Conservation (phyloP, 2,113 vertebrate genomes). For the Sorex araneus region DNA sequence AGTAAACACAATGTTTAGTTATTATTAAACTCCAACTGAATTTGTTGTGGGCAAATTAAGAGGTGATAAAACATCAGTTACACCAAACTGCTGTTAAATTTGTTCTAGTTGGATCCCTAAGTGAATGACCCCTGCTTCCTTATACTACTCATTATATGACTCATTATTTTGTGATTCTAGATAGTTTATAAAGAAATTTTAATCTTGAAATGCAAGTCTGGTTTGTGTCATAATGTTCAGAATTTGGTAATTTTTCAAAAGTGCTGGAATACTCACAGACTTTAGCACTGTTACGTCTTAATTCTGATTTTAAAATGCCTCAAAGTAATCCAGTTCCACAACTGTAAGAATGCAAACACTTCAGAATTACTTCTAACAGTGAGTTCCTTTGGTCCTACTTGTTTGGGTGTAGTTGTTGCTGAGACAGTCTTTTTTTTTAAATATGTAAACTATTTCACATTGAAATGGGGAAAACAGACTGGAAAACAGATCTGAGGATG, state of each 20-base stretch:
- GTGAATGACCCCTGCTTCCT: neutral
- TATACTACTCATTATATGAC: neutral
- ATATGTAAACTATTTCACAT: neutral
- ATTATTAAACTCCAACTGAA: constrained; percentile 46
- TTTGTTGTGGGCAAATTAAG: constrained; percentile 55
- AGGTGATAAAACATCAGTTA: constrained; percentile 46
- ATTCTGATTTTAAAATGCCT: neutral
- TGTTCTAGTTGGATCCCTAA: constrained; percentile 14
- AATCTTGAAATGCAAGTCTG: constrained; percentile 41
- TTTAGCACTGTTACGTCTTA: neutral
- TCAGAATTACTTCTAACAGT: constrained; percentile 24
- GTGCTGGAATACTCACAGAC: neutral
- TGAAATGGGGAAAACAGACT: constrained; percentile 29
- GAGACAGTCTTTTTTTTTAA: constrained; percentile 21
- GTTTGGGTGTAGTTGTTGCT: constrained; percentile 13
- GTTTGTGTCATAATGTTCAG: constrained; percentile 44
- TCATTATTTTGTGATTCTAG: constrained; percentile 46
- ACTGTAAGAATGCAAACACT: neutral
- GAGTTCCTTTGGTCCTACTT: constrained; percentile 15
- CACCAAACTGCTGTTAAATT: constrained; percentile 21
- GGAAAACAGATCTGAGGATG: constrained; percentile 34
- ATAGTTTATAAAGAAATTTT: constrained; percentile 47
- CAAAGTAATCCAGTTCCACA: neutral
- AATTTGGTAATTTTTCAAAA: constrained; percentile 54
- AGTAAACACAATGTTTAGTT: constrained; percentile 40